Evolutionary conservation across 2,113 vertebrate genomes (phyloP).

Genomic region (Oophaga pumilio): DNA sequence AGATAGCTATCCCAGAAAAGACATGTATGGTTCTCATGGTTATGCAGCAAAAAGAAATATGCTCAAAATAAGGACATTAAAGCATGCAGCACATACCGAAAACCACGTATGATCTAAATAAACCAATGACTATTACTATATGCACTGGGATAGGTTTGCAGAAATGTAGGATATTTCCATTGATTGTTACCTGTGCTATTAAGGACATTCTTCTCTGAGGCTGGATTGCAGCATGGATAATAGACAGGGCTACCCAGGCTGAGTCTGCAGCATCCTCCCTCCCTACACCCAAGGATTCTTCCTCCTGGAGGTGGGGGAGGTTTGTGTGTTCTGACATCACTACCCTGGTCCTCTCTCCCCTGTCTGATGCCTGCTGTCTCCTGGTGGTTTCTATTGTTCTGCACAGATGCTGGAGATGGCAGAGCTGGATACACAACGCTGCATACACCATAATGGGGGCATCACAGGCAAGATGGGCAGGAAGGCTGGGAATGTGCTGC

Average conservation of each 20-base stretch:
- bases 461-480: neutral
- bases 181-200: slow-evolving; percentile 64
- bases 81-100: neutral
- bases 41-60: slow-evolving; percentile 7
- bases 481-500: neutral
- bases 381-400: slow-evolving; percentile 44
- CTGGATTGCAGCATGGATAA: neutral
- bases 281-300: slow-evolving; percentile 25
- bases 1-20: neutral
- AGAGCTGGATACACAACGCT: neutral
- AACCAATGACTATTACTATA: neutral
- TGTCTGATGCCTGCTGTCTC: slow-evolving; percentile 40
- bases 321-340: slow-evolving; percentile 49
- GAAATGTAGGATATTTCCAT: neutral
- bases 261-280: slow-evolving; percentile 49
- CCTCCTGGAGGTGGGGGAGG: slow-evolving; percentile 48
- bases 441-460: neutral
- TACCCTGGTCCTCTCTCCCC: slow-evolving; percentile 2
- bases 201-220: slow-evolving; percentile 60
- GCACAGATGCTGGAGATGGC: slow-evolving; percentile 48
- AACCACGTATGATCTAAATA: neutral
- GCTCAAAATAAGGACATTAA: slow-evolving; percentile 19
- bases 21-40: neutral
- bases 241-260: slow-evolving; percentile 19
- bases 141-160: neutral